Conservation (phyloP, 2,888 invertebrate species). For the Drosophila anomelani region DNA sequence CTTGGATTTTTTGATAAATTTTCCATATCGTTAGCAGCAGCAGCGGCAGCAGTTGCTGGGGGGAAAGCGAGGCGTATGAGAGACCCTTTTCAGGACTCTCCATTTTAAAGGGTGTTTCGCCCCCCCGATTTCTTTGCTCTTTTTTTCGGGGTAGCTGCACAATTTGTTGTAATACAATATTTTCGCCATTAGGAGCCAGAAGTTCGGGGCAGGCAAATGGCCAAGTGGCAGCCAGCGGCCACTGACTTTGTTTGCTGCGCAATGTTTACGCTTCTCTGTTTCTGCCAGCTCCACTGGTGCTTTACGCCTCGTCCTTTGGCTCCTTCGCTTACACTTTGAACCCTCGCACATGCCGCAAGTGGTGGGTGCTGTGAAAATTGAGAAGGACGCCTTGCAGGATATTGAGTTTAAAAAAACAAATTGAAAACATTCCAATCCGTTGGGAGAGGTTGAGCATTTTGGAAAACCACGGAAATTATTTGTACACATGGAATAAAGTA, state of each 20-base stretch:
- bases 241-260: slow-evolving; percentile 65
- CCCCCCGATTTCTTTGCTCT: slow-evolving; percentile 19
- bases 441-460: not conserved
- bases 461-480: not conserved
- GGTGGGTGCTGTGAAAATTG: slow-evolving; percentile 5
- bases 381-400: slow-evolving; percentile 9
- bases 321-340: slow-evolving; percentile 58
- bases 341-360: slow-evolving; percentile 22
- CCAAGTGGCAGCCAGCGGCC: slow-evolving; percentile 50
- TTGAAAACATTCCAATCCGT: not conserved
- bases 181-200: slow-evolving; percentile 70
- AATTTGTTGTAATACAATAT: slow-evolving; percentile 80
- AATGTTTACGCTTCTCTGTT: slow-evolving; percentile 48
- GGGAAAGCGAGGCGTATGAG: slow-evolving; percentile 1
- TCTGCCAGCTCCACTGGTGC: slow-evolving; percentile 1
- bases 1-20: slow-evolving; percentile 73
- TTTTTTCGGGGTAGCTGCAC: slow-evolving; percentile 45
- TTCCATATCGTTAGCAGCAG: slow-evolving; percentile 76
- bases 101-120: slow-evolving; percentile 46
- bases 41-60: slow-evolving; percentile 14
- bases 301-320: slow-evolving; percentile 8
- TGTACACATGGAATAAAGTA: not conserved
- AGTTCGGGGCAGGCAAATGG: slow-evolving; percentile 58
- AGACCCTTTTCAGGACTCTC: slow-evolving; percentile 60
- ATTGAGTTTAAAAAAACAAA: slow-evolving; percentile 8